phyloP scores from a whole-genome alignment of 2,113 vertebrate genomes.

The Platichthys stellatus region DNA sequence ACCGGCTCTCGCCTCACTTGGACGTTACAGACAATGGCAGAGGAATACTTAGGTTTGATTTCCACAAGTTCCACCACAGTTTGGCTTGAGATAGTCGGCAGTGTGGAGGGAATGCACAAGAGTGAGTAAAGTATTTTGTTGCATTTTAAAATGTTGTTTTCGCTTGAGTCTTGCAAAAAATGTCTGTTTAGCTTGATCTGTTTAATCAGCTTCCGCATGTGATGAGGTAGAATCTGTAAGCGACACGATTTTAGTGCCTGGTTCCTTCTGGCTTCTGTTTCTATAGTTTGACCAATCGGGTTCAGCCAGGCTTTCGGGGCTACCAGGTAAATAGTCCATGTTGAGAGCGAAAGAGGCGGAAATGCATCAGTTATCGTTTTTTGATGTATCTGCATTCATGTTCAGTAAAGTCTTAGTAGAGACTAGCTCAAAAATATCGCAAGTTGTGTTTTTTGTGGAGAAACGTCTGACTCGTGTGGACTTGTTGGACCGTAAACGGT shows the following conservation, averaged over 20 bases:
- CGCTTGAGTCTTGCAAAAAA: conserved; percentile 26
- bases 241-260: too few species aligned
- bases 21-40: conserved; percentile 25
- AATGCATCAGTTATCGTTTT: too few species aligned
- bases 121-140: neutral
- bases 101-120: neutral
- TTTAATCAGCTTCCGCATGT: too few species aligned
- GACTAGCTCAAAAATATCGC: neutral
- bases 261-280: too few species aligned
- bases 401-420: neutral
- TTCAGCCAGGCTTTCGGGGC: too few species aligned
- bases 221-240: too few species aligned
- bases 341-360: too few species aligned
- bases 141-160: conserved; percentile 20
- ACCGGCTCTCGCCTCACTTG: conserved; percentile 33
- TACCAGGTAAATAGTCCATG: too few species aligned
- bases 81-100: neutral
- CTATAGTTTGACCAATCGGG: too few species aligned
- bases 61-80: conserved; percentile 17
- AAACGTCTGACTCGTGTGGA: neutral
- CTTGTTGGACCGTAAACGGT: too few species aligned
- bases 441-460: neutral
- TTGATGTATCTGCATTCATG: too few species aligned
- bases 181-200: neutral
- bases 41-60: conserved; percentile 35